These are phyloP conservation scores for Glaucidium brasilianum DNA, from an alignment of 2,113 vertebrate species.

Conservation along the genomic window DNA sequence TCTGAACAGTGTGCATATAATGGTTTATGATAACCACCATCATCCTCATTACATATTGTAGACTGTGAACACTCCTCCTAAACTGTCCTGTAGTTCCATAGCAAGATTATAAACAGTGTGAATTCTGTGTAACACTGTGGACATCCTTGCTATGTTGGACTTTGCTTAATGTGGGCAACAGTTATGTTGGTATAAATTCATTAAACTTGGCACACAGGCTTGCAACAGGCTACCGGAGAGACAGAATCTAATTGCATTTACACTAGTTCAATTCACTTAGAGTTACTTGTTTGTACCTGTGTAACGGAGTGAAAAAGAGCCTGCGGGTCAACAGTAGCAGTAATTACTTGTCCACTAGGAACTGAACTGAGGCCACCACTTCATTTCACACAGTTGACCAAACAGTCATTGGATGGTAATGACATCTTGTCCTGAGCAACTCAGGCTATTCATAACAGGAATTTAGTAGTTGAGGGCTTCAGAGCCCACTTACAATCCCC, in stretches of 20 bases:
- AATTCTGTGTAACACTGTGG: background rate
- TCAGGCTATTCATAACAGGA: slow-evolving; percentile 8
- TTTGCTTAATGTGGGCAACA: background rate
- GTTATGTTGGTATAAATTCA: background rate
- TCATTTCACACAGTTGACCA: slow-evolving; percentile 61
- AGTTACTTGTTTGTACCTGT: slow-evolving; percentile 33
- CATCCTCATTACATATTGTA: too few relatives aligned
- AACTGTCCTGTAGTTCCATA: background rate
- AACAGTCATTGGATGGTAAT: slow-evolving; percentile 24
- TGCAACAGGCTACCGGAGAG: background rate
- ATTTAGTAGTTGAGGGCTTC: background rate
- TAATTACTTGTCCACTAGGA: slow-evolving; percentile 49
- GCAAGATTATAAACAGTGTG: background rate
- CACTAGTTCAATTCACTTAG: slow-evolving; percentile 35
- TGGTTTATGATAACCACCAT: background rate
- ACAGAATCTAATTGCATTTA: slow-evolving; percentile 38
- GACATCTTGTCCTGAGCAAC: slow-evolving; percentile 27
- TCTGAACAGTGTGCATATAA: background rate
- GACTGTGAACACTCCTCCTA: background rate
- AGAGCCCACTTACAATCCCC: slow-evolving; percentile 58
- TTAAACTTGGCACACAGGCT: background rate
- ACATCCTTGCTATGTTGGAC: rapidly evolving
- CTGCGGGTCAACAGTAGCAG: background rate
- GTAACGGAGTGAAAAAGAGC: slow-evolving; percentile 26
- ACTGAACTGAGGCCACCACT: slow-evolving; percentile 34